Evolutionary conservation across 2,113 vertebrate species (phyloP).

Genomic region (Neofelis nebulosa): DNA sequence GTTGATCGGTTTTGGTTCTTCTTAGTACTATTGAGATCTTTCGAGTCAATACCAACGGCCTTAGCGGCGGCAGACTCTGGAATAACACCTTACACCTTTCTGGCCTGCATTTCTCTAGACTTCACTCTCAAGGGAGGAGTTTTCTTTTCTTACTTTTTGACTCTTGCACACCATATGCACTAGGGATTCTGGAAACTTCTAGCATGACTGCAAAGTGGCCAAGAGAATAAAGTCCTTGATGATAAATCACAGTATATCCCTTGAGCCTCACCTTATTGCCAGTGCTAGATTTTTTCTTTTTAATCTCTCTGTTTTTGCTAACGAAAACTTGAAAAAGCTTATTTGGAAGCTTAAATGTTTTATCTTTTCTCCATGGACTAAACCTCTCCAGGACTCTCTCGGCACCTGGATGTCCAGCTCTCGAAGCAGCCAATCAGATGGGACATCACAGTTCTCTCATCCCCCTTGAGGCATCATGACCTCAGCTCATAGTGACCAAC

Average conservation of each 20-base stretch:
- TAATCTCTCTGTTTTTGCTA: conserved; percentile 83
- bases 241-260: conserved; percentile 86
- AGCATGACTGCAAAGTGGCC: conserved; percentile 85
- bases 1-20: conserved; percentile 84
- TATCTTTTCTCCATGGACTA: conserved; percentile 86
- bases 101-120: conserved; percentile 87
- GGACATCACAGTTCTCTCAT: conserved; percentile 85
- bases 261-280: conserved; percentile 88
- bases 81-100: conserved; percentile 85
- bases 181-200: conserved; percentile 89
- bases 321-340: conserved; percentile 86
- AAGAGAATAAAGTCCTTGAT: conserved; percentile 85
- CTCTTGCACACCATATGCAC: conserved; percentile 89
- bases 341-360: conserved; percentile 86
- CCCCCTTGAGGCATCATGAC: conserved; percentile 82
- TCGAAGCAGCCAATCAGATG: conserved; percentile 87
- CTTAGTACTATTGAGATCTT: conserved; percentile 85
- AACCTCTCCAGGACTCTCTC: conserved; percentile 79
- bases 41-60: conserved; percentile 87
- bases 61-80: conserved; percentile 88
- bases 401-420: conserved; percentile 86
- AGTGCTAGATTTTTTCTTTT: conserved; percentile 87
- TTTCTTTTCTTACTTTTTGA: conserved; percentile 84
- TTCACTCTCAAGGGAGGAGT: conserved; percentile 83
- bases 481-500: conserved; percentile 79